Evolutionary conservation across 2,797 vertebrate genomes (phyloP).

Genomic region (Periparus ater): DNA sequence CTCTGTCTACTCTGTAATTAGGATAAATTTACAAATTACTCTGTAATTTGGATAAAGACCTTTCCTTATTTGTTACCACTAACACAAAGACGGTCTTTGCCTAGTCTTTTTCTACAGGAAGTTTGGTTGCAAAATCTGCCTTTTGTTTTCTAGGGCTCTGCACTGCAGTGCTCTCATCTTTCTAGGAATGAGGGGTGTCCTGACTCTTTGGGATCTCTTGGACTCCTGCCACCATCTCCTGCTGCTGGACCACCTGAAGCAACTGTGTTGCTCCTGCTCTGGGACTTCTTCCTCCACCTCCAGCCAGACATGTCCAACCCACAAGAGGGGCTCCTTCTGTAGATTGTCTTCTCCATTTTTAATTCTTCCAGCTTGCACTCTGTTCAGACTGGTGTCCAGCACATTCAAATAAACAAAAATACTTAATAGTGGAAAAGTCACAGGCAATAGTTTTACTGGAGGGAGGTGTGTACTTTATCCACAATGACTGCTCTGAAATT

Average conservation of each 20-base stretch:
- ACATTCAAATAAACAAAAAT: background rate
- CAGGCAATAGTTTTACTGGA: accelerated
- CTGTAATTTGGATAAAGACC: background rate
- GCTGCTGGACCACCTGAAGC: background rate
- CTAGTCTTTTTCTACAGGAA: background rate
- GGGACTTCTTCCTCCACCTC: background rate
- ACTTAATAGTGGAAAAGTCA: background rate
- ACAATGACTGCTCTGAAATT: background rate
- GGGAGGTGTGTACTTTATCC: background rate
- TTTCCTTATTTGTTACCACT: background rate
- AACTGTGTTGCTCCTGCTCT: background rate
- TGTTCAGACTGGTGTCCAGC: background rate
- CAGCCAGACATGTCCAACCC: background rate
- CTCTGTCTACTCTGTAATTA: background rate
- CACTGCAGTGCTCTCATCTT: background rate
- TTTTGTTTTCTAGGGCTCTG: background rate
- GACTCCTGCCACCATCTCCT: background rate
- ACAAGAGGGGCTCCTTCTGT: background rate
- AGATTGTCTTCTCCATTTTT: background rate
- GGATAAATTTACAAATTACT: background rate
- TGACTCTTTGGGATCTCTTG: background rate
- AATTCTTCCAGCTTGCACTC: background rate
- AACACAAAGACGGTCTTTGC: background rate
- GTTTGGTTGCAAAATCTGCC: background rate
- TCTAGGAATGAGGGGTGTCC: background rate